Evolutionary conservation across 2,888 invertebrate species (phyloP), one percentile per base, ranked within the genome.

Genomic region (Eudasyphora cyanicolor): DNA sequence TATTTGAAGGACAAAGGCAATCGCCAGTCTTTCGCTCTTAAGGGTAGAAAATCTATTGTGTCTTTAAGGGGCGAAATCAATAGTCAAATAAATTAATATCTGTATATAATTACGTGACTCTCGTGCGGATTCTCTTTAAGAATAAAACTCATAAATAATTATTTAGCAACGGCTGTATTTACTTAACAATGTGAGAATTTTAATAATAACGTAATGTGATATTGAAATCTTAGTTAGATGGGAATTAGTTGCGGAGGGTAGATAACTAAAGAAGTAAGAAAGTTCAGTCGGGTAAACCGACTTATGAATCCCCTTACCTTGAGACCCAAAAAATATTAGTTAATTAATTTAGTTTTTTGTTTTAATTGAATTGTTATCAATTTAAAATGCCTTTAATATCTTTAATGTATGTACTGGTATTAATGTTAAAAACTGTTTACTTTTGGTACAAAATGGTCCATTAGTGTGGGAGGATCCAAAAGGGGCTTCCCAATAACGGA

Each of bases 1-100:
- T n/a, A n/a, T n/a, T n/a, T n/a, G n/a, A n/a, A 29, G 14, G n/a
- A 8, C 32, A n/a, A 32, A 42, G n/a, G 24, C 51, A 42, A 21
- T 12, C 57, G n/a, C 14, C 51, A 42, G 35, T 12, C 57, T 14
- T 12, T 4, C 29, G 8, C 24, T n/a, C 38, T 19, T 42, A n/a
- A 32, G 62, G 62, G 35, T 8, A 42, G 67, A 21, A 19, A 24
- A 7, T 17, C 17, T 64, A 35, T 64, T 35, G 64, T 19, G 64
- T 38, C 19, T 64, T 64, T 21, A 64, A 60, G n/a, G 64, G 67
- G 38, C 35, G 24, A 67, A 67, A 67, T 67, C 67, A 42, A 67
- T 67, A 67, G 67, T 38, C 67, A 67, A 67, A 67, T 42, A 67
- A 38, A 67, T 67, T 67, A 38, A 38, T 67, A n/a, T 60, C 45